Conservation (phyloP, 2,888 invertebrate genomes). For the Parascotia fuliginaria region DNA sequence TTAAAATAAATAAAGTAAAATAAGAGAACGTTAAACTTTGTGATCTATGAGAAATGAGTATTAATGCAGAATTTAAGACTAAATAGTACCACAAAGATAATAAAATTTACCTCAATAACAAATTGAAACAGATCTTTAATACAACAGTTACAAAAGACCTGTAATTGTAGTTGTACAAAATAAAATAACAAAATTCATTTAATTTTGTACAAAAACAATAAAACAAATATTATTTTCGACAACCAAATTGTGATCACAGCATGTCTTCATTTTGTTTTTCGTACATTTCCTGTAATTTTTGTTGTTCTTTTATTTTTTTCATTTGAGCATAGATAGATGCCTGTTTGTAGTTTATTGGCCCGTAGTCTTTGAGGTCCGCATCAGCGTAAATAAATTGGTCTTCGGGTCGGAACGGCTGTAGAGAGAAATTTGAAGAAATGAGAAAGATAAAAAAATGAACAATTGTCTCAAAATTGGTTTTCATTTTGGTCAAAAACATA, state of each 20-base stretch:
- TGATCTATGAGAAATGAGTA: too few species aligned
- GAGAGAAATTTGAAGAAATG: constrained; percentile 31
- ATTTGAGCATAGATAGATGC: constrained; percentile 93
- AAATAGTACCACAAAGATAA: neutral
- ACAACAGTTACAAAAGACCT: constrained; percentile 1
- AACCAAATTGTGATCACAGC: constrained; percentile 56
- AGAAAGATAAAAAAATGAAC: constrained; percentile 5
- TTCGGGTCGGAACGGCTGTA: constrained; percentile 92
- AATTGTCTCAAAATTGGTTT: neutral
- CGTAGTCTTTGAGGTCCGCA: constrained; percentile 95
- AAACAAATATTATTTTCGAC: constrained; percentile 15
- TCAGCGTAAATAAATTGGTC: constrained; percentile 95
- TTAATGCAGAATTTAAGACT: too few species aligned
- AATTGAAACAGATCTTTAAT: constrained; percentile 1
- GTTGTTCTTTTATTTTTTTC: constrained; percentile 87
- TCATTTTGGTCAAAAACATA: constrained; percentile 12
- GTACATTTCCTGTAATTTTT: constrained; percentile 76
- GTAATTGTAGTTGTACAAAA: neutral
- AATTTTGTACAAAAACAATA: constrained; percentile 2
- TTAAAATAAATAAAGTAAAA: neutral
- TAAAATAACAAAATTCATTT: neutral
- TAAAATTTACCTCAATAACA: neutral
- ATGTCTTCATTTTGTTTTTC: constrained; percentile 75
- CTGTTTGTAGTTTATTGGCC: constrained; percentile 96
- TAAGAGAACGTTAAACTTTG: neutral